Evolutionary conservation across 2,797 vertebrate genomes (phyloP).

Genomic region (Thalassophryne amazonica): DNA sequence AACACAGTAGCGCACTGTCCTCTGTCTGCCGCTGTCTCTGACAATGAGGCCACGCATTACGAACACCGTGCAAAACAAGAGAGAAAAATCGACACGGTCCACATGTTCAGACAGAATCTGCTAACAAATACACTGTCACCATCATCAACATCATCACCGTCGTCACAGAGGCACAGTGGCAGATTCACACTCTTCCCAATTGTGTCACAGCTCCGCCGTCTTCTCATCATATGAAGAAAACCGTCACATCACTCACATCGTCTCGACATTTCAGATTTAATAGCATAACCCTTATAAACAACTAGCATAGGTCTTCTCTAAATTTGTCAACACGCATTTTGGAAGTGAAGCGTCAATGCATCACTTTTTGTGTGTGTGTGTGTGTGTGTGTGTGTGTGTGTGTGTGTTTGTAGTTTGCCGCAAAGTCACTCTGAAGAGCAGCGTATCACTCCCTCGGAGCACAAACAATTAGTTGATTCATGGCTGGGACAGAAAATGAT

Average conservation of each 20-base stretch:
- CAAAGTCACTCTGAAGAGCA: too few species aligned
- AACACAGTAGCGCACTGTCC: conserved; percentile 56
- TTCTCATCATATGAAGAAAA: conserved; percentile 1
- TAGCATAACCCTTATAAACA: not conserved
- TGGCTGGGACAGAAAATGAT: too few species aligned
- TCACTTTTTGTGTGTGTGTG: too few species aligned
- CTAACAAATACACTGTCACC: conserved; percentile 12
- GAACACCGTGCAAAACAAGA: conserved; percentile 12
- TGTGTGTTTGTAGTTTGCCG: too few species aligned
- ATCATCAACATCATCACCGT: not conserved
- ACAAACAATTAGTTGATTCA: too few species aligned
- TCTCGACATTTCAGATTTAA: too few species aligned
- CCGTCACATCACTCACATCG: not conserved
- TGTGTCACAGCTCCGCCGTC: not conserved
- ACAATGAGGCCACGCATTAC: conserved; percentile 49
- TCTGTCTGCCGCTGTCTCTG: conserved; percentile 25
- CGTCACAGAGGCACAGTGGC: conserved; percentile 1
- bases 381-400: too few species aligned
- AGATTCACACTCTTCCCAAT: conserved; percentile 13
- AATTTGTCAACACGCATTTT: not conserved
- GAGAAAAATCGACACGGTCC: conserved; percentile 16
- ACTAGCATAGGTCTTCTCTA: not conserved
- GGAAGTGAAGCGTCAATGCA: not conserved
- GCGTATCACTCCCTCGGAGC: too few species aligned
- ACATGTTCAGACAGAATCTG: conserved; percentile 23